These are phyloP conservation scores for Atta cephalotes DNA, from an alignment of 1,140 invertebrate species.

Conservation along the genomic window DNA sequence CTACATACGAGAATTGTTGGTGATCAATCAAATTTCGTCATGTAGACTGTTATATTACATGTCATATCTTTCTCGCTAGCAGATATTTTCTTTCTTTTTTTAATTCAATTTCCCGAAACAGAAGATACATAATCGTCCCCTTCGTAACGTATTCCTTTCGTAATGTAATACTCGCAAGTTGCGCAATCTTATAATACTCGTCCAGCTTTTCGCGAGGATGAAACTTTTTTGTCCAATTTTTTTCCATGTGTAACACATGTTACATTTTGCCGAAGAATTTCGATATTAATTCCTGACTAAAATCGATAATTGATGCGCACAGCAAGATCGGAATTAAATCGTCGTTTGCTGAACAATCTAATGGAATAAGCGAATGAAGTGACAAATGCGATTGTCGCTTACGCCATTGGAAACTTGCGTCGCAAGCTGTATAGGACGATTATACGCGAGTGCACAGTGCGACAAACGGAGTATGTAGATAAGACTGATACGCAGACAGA, in stretches of 20 bases:
- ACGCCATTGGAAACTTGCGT: conserved; percentile 1
- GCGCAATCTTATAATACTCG: conserved; percentile 13
- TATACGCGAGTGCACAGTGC: background rate
- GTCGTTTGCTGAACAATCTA: background rate
- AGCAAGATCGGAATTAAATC: background rate
- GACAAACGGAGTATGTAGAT: conserved; percentile 34
- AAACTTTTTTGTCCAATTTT: conserved; percentile 21
- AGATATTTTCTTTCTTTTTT: background rate
- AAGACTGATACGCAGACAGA: conserved; percentile 25
- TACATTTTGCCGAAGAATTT: background rate
- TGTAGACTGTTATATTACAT: background rate
- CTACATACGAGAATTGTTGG: background rate
- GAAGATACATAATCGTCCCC: background rate
- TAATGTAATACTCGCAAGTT: background rate
- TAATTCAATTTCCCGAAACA: conserved; percentile 3
- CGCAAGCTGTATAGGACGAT: background rate
- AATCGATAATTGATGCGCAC: background rate
- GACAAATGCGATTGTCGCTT: background rate
- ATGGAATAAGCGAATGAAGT: background rate
- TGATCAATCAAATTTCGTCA: background rate
- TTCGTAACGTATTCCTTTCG: background rate
- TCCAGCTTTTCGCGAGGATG: background rate
- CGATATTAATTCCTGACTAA: background rate
- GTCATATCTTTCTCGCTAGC: background rate
- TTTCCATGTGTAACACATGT: background rate